Conservation (phyloP, 37 sponge, comb jelly and placozoan species). For the Amphimedon queenslandica region DNA sequence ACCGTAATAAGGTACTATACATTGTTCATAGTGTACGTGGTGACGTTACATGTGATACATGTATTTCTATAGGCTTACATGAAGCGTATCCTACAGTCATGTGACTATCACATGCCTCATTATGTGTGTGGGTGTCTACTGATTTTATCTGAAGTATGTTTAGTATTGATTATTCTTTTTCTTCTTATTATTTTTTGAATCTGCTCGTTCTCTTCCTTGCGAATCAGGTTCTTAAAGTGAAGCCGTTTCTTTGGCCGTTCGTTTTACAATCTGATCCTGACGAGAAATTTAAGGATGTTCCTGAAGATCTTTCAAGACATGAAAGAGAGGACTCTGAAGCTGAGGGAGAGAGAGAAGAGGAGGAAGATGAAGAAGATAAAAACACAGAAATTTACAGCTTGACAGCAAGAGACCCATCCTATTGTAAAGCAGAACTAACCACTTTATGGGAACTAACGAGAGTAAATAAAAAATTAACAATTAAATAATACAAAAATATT, state of each 20-base stretch:
- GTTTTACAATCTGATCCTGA: constrained; percentile 55
- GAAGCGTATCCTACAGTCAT: constrained; percentile 82
- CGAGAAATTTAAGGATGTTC: constrained; percentile 59
- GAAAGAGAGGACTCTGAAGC: not conserved
- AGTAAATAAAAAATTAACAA: constrained; percentile 21
- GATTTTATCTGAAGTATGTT: constrained; percentile 72
- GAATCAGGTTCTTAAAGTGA: constrained; percentile 58
- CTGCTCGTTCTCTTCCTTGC: not conserved
- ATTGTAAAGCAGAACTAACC: constrained; percentile 66
- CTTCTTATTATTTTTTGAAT: not conserved
- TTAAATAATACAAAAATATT: no score
- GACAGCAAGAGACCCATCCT: constrained; percentile 66
- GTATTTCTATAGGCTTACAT: constrained; percentile 67
- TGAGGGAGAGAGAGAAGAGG: constrained; percentile 10
- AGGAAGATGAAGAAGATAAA: not conserved
- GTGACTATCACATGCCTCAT: constrained; percentile 55
- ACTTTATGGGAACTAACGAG: constrained; percentile 82
- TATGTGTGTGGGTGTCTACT: constrained; percentile 81
- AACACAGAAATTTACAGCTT: constrained; percentile 22
- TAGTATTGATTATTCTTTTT: not conserved
- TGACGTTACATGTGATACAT: not conserved
- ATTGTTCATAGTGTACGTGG: not conserved
- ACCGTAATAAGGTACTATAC: constrained; percentile 58
- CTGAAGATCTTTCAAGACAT: constrained; percentile 3
- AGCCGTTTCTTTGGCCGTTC: constrained; percentile 61